Base-by-base conservation (phyloP, 2,888 invertebrate genomes). In the Matsumyia berberina region DNA sequence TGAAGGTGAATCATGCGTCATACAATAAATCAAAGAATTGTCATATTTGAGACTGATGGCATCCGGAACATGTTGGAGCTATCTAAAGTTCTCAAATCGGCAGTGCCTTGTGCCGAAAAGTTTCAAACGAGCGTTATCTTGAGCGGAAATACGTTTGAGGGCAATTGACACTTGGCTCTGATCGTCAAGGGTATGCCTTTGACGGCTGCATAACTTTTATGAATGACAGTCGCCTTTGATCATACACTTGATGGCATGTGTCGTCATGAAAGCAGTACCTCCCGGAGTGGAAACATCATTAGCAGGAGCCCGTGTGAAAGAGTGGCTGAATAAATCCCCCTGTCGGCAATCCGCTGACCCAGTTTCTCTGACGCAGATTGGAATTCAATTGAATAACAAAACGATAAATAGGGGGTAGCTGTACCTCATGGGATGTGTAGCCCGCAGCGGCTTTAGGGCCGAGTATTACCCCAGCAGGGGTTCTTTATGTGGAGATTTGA, bases 341-440 rank as follows among this genome's bases (percentile, higher is more conserved):
- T 24, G 35, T 11, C 24, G 49, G 70, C 46, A 53, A 55, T 62
- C 5, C 49, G 17, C 31, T 78, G 64, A 78, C 70, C 60, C 55
- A 69, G 62, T 64, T 78, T 64, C 15, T 35, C 5, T 57, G 37
- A 11, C 19, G 49, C 49, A 70, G 62, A 64, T 70, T 70, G 62
- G 37, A 70, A 64, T 78, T 78, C 57, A 70, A 78, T 64, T 70
- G 55, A 78, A 31, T 64, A 57, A 39, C 57, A 70, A 49, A 70
- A 62, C 62, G 70, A 78, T 60, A 78, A 78, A 70, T 31, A 19
- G 33, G 24, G 24, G 17, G 17, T 42, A 58, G 49, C 60, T 60
- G 29, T n/a, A 17, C 24, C 53, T 49, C 46, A 49, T n/a, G 39
- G 62, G 60, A 55, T 37, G 15, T 31, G 42, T 15, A 53, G 35